Conservation (phyloP, 1,140 invertebrate species). For the Drosophila takahashii region DNA sequence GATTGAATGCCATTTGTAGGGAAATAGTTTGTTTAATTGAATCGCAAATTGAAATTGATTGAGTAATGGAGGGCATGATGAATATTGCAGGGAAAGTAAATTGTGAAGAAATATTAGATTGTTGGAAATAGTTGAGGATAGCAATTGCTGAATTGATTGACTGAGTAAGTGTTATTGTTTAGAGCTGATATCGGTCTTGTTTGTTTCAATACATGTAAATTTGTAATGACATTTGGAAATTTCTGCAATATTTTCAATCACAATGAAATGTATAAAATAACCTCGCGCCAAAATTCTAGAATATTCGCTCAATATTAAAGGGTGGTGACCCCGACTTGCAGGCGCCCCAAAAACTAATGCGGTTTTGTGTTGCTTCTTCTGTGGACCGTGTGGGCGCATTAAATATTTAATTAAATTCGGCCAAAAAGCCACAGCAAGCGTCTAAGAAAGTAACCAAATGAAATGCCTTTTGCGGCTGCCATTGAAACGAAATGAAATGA, state of each 20-base stretch:
- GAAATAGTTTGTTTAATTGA: constrained; percentile 36
- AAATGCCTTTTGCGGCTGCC: constrained; percentile 76
- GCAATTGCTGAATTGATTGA: constrained; percentile 6
- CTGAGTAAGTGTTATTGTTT: not conserved
- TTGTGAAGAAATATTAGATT: constrained; percentile 1
- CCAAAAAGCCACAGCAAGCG: constrained; percentile 58
- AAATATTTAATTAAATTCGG: constrained; percentile 81
- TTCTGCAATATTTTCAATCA: too few relatives aligned
- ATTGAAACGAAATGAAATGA: constrained; percentile 70
- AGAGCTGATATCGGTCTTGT: too few relatives aligned
- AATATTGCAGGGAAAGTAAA: constrained; percentile 12
- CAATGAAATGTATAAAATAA: too few relatives aligned
- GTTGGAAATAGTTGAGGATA: not conserved
- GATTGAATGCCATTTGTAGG: constrained; percentile 23
- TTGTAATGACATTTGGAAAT: too few relatives aligned
- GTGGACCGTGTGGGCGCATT: constrained; percentile 38
- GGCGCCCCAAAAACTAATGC: constrained; percentile 1
- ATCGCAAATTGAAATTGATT: constrained; percentile 38
- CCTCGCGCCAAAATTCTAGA: too few relatives aligned
- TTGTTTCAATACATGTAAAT: not conserved
- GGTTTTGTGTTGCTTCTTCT: constrained; percentile 9
- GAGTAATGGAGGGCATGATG: constrained; percentile 9
- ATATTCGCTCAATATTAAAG: not conserved
- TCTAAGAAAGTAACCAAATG: constrained; percentile 73
- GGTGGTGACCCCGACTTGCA: not conserved